Percentiles rank a stretch among this genome's conserved stretches.
Conservation (phyloP, 1,140 invertebrate species). For the Drosophila sulfurigaster region DNA sequence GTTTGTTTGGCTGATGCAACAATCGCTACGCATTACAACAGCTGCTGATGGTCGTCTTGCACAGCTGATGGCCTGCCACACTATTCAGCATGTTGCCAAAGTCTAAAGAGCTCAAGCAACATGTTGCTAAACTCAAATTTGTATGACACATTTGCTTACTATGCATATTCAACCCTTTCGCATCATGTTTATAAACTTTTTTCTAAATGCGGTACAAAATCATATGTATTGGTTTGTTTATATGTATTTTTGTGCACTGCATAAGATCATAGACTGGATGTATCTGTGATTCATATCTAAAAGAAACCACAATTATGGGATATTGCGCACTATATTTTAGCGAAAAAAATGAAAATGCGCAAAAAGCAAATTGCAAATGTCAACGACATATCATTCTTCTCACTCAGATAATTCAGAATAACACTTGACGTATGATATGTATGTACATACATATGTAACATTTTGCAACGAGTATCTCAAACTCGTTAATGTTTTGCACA, state of each 20-base stretch:
- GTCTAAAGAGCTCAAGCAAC: neutral
- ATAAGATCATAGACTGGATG: neutral
- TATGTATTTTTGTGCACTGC: neutral
- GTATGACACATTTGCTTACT: neutral
- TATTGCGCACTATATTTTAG: slow-evolving; percentile 28
- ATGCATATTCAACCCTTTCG: neutral
- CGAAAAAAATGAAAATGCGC: slow-evolving; percentile 3
- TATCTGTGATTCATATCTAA: slow-evolving; percentile 5
- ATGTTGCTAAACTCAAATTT: slow-evolving; percentile 26
- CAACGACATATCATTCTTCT: neutral
- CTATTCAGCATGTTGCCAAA: slow-evolving; percentile 41
- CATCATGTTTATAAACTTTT: neutral
- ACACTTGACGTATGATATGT: neutral
- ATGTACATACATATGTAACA: neutral
- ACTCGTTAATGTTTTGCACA: neutral
- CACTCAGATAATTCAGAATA: neutral
- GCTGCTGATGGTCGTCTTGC: slow-evolving; percentile 24
- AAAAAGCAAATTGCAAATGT: slow-evolving; percentile 4
- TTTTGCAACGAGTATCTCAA: neutral
- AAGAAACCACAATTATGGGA: neutral
- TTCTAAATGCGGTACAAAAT: neutral
- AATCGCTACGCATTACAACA: slow-evolving; percentile 64
- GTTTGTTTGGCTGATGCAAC: slow-evolving; percentile 76
- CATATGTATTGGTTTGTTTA: neutral
- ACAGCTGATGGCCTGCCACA: slow-evolving; percentile 44